A percentile compares a stretch with the other conserved stretches of the same genome.
These are phyloP conservation scores for Octodon degus DNA, from an alignment of 2,113 vertebrate species.

Conservation along the genomic window DNA sequence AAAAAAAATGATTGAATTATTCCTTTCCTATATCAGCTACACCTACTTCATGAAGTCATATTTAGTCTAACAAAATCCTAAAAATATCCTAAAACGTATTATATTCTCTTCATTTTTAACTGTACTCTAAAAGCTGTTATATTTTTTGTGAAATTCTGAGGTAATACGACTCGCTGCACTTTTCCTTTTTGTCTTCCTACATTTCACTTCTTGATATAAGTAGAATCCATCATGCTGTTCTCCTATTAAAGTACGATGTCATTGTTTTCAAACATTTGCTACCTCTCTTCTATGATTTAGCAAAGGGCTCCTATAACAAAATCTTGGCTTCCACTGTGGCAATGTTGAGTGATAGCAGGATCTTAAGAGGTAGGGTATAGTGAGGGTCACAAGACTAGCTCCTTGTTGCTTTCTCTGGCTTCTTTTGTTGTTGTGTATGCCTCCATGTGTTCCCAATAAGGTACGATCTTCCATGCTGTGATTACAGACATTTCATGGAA, in stretches of 20 bases:
- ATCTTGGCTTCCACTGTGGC: background rate
- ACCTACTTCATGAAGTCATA: background rate
- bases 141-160: background rate
- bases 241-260: background rate
- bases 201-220: background rate
- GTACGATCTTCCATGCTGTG: background rate
- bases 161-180: background rate
- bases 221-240: background rate
- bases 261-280: background rate
- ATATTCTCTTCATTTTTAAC: background rate
- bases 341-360: too few species aligned
- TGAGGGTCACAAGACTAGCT: fast-evolving
- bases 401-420: background rate
- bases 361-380: background rate
- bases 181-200: background rate
- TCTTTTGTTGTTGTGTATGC: background rate
- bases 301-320: background rate
- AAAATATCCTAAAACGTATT: background rate
- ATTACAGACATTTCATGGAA: background rate
- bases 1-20: background rate
- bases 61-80: background rate
- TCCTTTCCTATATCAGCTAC: background rate
- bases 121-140: background rate
- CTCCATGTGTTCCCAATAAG: background rate
- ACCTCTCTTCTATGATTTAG: background rate